These are phyloP conservation scores for Lacanobia oleracea DNA, from an alignment of 2,888 invertebrate genomes.

Conservation along the genomic window DNA sequence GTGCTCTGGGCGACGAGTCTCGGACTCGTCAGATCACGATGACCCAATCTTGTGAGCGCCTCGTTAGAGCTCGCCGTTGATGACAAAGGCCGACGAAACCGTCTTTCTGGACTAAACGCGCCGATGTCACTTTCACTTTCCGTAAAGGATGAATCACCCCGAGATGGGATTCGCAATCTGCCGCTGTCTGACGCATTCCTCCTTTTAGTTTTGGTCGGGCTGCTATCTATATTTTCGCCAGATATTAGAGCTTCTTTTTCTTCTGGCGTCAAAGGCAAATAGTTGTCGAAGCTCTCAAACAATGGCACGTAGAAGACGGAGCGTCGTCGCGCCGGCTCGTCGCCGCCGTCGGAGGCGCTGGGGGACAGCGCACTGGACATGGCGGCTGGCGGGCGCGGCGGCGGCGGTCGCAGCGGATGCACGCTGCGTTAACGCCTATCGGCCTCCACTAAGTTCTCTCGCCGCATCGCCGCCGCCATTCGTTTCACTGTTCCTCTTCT, in stretches of 20 bases:
- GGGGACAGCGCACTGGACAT: conserved; percentile 85
- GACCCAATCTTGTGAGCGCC: conserved; percentile 82
- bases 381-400: conserved; percentile 67
- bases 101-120: conserved; percentile 82
- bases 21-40: conserved; percentile 84
- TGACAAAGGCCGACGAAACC: conserved; percentile 84
- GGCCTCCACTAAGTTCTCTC: conserved; percentile 76
- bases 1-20: conserved; percentile 83
- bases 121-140: conserved; percentile 88
- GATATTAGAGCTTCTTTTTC: conserved; percentile 87
- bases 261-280: conserved; percentile 88
- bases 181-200: conserved; percentile 78
- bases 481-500: conserved; percentile 81
- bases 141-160: conserved; percentile 84
- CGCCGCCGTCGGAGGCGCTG: conserved; percentile 80
- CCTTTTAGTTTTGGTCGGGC: conserved; percentile 78
- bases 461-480: conserved; percentile 82
- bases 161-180: conserved; percentile 77
- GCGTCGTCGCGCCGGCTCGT: conserved; percentile 91
- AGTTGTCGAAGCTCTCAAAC: conserved; percentile 91
- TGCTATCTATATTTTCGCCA: conserved; percentile 76
- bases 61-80: conserved; percentile 87
- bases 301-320: conserved; percentile 95
- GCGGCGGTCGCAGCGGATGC: conserved; percentile 74
- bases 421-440: conserved; percentile 82